Conservation (phyloP, 2,888 invertebrate genomes). For the Holacanthella duospinosa region DNA sequence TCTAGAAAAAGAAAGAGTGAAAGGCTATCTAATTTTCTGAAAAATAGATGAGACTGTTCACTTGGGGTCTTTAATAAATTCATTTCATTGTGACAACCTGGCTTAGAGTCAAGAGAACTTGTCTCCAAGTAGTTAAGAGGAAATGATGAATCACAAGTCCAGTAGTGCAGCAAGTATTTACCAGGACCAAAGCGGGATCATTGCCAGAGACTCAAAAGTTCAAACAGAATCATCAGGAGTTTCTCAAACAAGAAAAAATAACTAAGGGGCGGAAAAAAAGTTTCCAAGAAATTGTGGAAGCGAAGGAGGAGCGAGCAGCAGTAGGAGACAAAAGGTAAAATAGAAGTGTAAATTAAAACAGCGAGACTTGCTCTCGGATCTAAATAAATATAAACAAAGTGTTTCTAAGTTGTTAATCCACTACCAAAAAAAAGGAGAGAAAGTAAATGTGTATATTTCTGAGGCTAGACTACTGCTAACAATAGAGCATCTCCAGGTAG, state of each 20-base stretch:
- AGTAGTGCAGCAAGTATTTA: neutral
- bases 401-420: neutral
- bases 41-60: neutral
- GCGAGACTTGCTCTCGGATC: no score
- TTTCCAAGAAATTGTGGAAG: neutral
- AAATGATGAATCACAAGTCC: constrained; percentile 5
- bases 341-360: neutral
- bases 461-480: neutral
- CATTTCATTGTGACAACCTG: constrained; percentile 3
- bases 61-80: constrained; percentile 6
- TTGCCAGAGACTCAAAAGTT: neutral
- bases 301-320: neutral
- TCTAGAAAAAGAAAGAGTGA: neutral
- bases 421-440: neutral
- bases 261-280: neutral
- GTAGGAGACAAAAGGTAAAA: neutral
- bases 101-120: neutral
- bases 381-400: no score
- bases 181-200: neutral
- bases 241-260: neutral
- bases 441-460: neutral
- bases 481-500: neutral
- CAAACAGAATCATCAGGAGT: neutral
- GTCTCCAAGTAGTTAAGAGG: neutral
- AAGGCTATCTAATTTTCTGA: neutral